phyloP scores from a whole-genome alignment of 37 sponge, comb jelly and placozoan species.

The Theonella swinhoei region DNA sequence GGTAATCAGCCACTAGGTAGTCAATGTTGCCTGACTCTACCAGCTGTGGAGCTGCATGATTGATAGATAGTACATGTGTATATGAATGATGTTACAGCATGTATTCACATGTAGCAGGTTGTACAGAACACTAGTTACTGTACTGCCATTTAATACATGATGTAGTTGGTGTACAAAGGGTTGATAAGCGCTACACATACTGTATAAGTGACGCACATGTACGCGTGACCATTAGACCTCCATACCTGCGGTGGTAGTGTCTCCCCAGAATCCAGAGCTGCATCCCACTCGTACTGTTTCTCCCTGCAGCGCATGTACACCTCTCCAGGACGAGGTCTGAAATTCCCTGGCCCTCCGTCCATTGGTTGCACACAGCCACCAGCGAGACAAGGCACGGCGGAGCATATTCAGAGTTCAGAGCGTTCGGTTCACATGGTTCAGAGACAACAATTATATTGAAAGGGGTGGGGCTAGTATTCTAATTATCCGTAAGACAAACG shows the following conservation, averaged over 20 bases:
- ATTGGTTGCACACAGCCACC: neutral
- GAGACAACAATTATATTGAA: neutral
- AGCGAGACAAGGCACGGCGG: neutral
- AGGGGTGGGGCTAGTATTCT: neutral
- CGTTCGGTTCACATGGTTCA: no score
- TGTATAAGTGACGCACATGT: no score
- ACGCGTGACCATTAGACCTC: no score
- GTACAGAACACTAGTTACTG: no score
- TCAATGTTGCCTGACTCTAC: slow-evolving; percentile 81
- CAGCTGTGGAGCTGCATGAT: slow-evolving; percentile 78
- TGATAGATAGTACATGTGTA: neutral
- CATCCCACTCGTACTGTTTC: slow-evolving; percentile 87
- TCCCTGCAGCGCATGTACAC: slow-evolving; percentile 9
- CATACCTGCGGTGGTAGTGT: slow-evolving; percentile 77
- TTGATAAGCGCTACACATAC: neutral
- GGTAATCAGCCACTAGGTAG: slow-evolving; percentile 93
- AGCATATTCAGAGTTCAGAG: neutral
- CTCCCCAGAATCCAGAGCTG: slow-evolving; percentile 98
- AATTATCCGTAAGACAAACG: neutral
- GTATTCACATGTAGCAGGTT: no score
- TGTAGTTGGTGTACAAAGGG: neutral
- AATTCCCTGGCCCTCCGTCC: neutral
- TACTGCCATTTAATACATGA: no score
- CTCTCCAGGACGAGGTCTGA: neutral
- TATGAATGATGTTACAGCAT: no score